A percentile compares a stretch with the other conserved stretches of the same genome.
These are phyloP conservation scores for Nicator chloris DNA, from an alignment of 2,113 vertebrate species.

Conservation along the genomic window DNA sequence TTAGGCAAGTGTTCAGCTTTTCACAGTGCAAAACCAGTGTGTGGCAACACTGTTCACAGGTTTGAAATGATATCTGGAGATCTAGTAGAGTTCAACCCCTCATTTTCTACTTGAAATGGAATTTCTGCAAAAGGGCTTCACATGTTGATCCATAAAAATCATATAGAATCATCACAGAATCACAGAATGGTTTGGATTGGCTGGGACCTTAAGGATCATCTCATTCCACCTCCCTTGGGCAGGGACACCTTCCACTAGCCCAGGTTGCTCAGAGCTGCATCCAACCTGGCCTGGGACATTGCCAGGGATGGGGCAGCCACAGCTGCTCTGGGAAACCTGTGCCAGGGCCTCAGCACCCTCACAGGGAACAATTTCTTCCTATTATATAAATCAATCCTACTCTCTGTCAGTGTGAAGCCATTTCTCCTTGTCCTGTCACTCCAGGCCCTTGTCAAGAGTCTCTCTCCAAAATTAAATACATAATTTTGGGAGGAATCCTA, in stretches of 20 bases:
- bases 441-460: background rate
- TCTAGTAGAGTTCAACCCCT: background rate
- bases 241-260: background rate
- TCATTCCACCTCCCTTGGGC: rapidly evolving
- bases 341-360: background rate
- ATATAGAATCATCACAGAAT: background rate
- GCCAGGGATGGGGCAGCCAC: background rate
- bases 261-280: background rate
- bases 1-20: background rate
- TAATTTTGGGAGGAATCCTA: background rate
- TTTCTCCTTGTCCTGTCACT: background rate
- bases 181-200: background rate
- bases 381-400: rapidly evolving
- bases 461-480: background rate
- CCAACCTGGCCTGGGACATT: rapidly evolving
- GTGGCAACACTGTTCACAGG: rapidly evolving
- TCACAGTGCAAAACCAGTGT: background rate
- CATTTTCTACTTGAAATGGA: background rate
- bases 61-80: background rate
- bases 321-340: background rate
- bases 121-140: background rate
- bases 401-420: background rate
- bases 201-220: background rate
- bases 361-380: background rate
- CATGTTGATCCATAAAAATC: background rate